Evolutionary conservation across 2,888 invertebrate species (phyloP).

Genomic region (Reticulitermes lucifugus): DNA sequence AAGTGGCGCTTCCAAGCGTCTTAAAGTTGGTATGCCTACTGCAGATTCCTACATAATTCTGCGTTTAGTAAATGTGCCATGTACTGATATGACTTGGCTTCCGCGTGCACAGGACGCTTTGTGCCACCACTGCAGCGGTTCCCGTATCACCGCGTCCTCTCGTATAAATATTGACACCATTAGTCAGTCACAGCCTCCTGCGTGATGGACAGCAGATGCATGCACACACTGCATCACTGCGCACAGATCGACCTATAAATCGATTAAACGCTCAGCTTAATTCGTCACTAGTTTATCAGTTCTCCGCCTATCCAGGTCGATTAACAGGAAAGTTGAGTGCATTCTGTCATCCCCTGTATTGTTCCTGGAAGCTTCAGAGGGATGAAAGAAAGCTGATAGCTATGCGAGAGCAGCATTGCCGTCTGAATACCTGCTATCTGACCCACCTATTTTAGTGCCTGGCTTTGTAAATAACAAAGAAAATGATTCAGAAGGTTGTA

Average conservation of each 20-base stretch:
- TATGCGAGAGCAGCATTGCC: no score
- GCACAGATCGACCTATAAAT: constrained; percentile 23
- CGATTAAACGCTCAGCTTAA: constrained; percentile 36
- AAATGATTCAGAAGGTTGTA: no score
- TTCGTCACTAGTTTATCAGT: constrained; percentile 36
- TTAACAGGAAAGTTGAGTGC: neutral
- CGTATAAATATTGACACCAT: constrained; percentile 64
- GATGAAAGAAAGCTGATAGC: neutral
- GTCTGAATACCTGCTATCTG: no score
- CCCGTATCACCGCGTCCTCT: constrained; percentile 60
- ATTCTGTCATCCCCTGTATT: neutral
- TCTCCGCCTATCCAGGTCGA: neutral
- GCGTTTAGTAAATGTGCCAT: no score
- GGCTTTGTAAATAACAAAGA: no score
- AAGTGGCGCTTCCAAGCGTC: no score
- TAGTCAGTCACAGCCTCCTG: constrained; percentile 57
- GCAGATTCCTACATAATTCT: no score
- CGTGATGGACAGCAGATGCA: constrained; percentile 58
- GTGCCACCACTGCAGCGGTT: neutral
- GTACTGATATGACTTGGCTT: no score
- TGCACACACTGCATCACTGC: constrained; percentile 11
- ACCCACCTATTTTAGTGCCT: no score
- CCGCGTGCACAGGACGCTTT: no score
- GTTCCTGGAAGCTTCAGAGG: neutral
- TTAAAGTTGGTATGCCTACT: no score